Conservation (phyloP, 2,797 vertebrate genomes). For the Pseudochromis fuscus region DNA sequence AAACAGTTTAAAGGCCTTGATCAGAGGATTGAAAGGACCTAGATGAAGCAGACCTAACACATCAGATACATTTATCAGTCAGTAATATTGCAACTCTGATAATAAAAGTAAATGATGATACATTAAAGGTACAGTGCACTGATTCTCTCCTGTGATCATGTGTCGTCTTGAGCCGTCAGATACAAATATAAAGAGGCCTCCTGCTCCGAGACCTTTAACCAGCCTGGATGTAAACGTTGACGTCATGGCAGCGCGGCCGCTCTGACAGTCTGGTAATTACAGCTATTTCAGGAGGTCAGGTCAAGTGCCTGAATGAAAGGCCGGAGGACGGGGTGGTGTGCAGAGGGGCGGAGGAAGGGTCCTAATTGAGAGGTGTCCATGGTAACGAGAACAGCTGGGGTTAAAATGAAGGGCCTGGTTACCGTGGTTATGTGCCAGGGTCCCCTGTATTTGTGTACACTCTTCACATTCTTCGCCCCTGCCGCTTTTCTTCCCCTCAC, state of each 20-base stretch:
- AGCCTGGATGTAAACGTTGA: conserved; percentile 48
- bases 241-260: conserved; percentile 29
- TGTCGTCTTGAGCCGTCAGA: conserved; percentile 23
- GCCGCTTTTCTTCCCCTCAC: conserved; percentile 52
- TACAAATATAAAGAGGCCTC: not conserved
- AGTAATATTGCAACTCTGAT: no score
- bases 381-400: conserved; percentile 78
- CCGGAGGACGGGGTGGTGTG: conserved; percentile 45
- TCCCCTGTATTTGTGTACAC: conserved; percentile 76
- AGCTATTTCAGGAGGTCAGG: conserved; percentile 63
- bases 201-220: conserved; percentile 6
- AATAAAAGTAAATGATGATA: no score
- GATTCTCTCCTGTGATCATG: not conserved
- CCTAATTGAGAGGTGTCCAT: conserved; percentile 78
- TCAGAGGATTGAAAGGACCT: no score
- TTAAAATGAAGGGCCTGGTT: conserved; percentile 77
- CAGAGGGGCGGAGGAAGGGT: conserved; percentile 18
- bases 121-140: no score
- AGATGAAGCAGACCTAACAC: no score
- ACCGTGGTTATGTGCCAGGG: conserved; percentile 62
- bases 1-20: no score
- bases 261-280: conserved; percentile 66
- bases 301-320: conserved; percentile 78
- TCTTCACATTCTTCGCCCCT: conserved; percentile 67
- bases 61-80: no score